Base-by-base conservation (phyloP, 2,888 invertebrate genomes). In the Macaria notata region DNA sequence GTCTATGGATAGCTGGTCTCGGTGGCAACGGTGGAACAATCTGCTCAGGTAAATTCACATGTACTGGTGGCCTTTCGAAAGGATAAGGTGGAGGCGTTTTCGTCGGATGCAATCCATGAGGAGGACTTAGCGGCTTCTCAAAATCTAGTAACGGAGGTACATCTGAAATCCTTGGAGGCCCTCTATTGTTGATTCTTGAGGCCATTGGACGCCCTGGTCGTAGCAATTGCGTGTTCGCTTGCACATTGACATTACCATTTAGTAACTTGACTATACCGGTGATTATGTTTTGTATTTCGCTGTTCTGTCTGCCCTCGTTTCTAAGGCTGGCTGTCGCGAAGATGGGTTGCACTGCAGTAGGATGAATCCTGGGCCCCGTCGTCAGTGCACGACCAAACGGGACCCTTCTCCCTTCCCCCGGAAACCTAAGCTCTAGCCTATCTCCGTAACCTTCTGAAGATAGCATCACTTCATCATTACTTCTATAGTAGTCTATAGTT, bases 271-370 rank as follows among this genome's bases (percentile, higher is more conserved):
- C 97, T 49, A 98, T 95, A 6, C 97, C 97, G 2, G 96, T 96
- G 39, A 98, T 96, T 36, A 98, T 97, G 72, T 98, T 97, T 79
- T 97, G 97, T 56, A 98, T 97, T 75, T 97, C 97, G 0, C 86
- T 83, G 47, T 90, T 89, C 65, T 92, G 92, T 56, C 91, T 70
- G 0, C 84, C 85, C 29, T 86, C 84, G 9, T 90, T 86, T 41
- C 77, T 92, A 88, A 71, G 89, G 83, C 80, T 86, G 61, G 76
- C 86, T 73, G 92, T 92, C 76, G 92, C 93, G 89, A 92, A 92
- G 70, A 82, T 90, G 78, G 86, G 90, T 73, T 86, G 87, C 87
- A 89, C 88, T 85, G 84, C 88, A 91, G 86, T 85, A 82, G 86
- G 83, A 74, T 83, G 85, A 81, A 93, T 88, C 76, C 87, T 93